Conservation (phyloP, 2,113 vertebrate species). For the Amphiprion percula region DNA sequence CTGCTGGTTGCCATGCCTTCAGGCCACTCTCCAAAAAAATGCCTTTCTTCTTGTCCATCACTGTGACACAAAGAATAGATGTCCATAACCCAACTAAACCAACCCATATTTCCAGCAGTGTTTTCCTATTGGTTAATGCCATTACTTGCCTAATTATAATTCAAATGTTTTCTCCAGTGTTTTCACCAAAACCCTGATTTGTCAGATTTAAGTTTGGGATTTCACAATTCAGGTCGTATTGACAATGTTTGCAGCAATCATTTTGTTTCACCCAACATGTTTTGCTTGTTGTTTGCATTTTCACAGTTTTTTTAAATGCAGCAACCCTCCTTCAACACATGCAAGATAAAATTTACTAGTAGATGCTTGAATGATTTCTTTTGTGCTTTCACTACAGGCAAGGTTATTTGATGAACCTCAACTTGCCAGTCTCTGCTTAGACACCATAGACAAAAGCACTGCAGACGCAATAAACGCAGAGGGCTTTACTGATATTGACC, state of each 20-base stretch:
- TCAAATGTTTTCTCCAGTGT: neutral
- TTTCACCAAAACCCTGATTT: neutral
- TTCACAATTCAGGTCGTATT: neutral
- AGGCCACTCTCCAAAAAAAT: slow-evolving; percentile 1
- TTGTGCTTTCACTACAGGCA: slow-evolving; percentile 81
- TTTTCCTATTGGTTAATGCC: neutral
- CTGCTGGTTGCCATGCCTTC: slow-evolving; percentile 22
- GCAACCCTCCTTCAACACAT: neutral
- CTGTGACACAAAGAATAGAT: neutral
- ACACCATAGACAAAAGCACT: slow-evolving; percentile 96
- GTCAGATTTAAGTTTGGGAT: neutral
- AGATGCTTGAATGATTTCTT: neutral
- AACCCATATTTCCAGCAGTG: neutral
- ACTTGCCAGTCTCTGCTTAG: slow-evolving; percentile 93
- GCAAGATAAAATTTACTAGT: neutral
- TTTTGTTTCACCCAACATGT: neutral
- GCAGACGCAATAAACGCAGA: slow-evolving; percentile 94
- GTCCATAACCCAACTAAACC: neutral
- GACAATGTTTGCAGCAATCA: neutral
- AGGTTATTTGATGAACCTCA: slow-evolving; percentile 96
- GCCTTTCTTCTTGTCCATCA: neutral
- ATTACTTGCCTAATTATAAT: neutral
- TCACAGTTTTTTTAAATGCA: neutral
- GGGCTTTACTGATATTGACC: slow-evolving; percentile 94
- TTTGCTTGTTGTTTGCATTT: too few relatives aligned